Percentiles rank a stretch among this genome's conserved stretches.
Conservation (phyloP, 1,140 invertebrate species). For the Hypsibius dujardini region DNA sequence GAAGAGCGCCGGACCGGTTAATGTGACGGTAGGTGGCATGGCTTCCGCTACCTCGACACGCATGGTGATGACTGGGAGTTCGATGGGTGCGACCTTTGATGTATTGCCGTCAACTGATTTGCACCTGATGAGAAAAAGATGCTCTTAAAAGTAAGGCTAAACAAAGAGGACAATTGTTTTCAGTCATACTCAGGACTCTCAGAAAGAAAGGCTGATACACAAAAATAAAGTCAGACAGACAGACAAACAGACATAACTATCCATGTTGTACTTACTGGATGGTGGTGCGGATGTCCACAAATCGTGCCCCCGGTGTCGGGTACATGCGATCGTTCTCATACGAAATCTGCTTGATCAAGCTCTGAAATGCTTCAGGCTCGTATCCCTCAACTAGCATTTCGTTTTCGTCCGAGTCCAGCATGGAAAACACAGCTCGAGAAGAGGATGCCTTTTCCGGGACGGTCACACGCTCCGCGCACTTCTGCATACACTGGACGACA, state of each 20-base stretch:
- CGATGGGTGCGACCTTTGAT: background rate
- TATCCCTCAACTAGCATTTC: conserved; percentile 23
- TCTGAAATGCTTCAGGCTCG: conserved; percentile 28
- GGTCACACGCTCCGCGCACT: conserved; percentile 63
- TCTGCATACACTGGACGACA: conserved; percentile 62
- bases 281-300: background rate
- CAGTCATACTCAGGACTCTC: too few species aligned
- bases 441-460: conserved; percentile 53
- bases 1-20: background rate
- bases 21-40: background rate
- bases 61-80: background rate
- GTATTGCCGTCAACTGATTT: conserved; percentile 3
- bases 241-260: too few species aligned
- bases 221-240: too few species aligned
- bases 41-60: background rate
- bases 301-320: conserved; percentile 31
- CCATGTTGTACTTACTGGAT: background rate
- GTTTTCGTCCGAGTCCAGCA: conserved; percentile 11
- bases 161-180: too few species aligned
- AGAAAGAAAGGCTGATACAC: too few species aligned
- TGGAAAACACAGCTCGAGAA: conserved; percentile 40
- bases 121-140: too few species aligned
- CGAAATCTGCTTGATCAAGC: conserved; percentile 28
- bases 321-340: conserved; percentile 31
- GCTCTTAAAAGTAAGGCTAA: too few species aligned